Conservation (phyloP, 2,113 vertebrate genomes). For the Pelecanus crispus region DNA sequence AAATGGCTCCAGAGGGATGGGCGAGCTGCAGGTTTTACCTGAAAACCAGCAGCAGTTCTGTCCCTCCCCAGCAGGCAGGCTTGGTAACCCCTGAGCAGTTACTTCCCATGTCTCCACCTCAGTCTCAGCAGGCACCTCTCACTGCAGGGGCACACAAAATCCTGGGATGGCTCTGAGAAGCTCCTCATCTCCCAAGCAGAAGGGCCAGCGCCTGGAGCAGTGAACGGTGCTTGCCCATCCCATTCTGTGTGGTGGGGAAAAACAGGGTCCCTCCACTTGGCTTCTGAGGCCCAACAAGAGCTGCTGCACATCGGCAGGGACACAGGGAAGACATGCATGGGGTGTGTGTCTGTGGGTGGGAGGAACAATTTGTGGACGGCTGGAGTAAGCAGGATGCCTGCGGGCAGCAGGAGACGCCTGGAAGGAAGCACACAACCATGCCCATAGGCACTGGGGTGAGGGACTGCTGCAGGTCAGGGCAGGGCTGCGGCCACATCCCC, state of each 20-base stretch:
- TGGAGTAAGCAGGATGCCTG: background rate
- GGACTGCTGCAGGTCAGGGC: background rate
- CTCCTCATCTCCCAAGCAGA: background rate
- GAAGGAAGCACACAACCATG: background rate
- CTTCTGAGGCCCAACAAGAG: background rate
- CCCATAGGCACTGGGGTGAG: background rate
- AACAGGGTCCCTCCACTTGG: background rate
- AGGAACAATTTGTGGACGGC: background rate
- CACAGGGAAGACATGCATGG: background rate
- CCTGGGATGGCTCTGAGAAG: background rate
- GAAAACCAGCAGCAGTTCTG: background rate
- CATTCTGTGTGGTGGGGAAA: background rate
- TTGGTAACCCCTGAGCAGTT: rapidly evolving
- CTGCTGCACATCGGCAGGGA: background rate
- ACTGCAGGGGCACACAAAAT: background rate
- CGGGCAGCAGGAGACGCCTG: background rate
- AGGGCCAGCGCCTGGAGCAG: background rate
- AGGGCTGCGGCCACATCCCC: background rate
- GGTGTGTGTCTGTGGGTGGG: background rate
- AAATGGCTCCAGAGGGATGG: background rate
- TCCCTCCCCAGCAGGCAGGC: background rate
- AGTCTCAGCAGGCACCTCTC: background rate
- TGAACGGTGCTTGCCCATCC: background rate
- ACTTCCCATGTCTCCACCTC: background rate
- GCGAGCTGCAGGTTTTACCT: background rate